phyloP scores from a whole-genome alignment of 2,888 invertebrate species.

The Conops quadrifasciatus region DNA sequence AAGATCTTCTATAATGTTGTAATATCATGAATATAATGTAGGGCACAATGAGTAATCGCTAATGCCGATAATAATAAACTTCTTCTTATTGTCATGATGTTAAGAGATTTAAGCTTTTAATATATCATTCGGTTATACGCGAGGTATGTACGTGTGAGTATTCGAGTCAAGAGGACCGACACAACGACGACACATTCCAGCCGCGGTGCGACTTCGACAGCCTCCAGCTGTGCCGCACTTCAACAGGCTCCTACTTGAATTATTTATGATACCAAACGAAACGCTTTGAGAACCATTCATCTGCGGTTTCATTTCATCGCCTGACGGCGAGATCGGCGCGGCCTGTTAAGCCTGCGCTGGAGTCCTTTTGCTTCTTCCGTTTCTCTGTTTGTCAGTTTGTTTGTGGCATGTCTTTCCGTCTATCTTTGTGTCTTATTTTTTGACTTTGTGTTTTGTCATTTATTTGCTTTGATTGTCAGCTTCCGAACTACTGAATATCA shows the following conservation, averaged over 20 bases:
- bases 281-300: neutral
- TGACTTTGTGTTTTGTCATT: neutral
- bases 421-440: neutral
- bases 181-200: neutral
- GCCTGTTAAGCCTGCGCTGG: neutral
- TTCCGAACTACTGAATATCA: constrained; percentile 17
- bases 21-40: too few relatives aligned
- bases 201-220: constrained; percentile 10
- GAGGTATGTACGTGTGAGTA: neutral
- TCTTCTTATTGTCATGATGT: too few relatives aligned
- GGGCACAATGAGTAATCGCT: too few relatives aligned
- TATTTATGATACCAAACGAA: constrained; percentile 26
- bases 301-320: neutral
- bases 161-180: neutral
- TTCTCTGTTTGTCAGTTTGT: neutral
- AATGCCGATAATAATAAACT: too few relatives aligned
- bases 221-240: constrained; percentile 25
- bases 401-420: neutral
- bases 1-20: too few relatives aligned
- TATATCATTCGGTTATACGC: constrained; percentile 2
- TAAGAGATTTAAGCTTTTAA: neutral
- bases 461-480: neutral
- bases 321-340: too few relatives aligned
- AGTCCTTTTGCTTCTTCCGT: neutral
- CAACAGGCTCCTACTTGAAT: constrained; percentile 23